Evolutionary conservation across 2,797 vertebrate genomes (phyloP), one percentile per base, ranked within the genome.

Genomic region (Xenops minutus): DNA sequence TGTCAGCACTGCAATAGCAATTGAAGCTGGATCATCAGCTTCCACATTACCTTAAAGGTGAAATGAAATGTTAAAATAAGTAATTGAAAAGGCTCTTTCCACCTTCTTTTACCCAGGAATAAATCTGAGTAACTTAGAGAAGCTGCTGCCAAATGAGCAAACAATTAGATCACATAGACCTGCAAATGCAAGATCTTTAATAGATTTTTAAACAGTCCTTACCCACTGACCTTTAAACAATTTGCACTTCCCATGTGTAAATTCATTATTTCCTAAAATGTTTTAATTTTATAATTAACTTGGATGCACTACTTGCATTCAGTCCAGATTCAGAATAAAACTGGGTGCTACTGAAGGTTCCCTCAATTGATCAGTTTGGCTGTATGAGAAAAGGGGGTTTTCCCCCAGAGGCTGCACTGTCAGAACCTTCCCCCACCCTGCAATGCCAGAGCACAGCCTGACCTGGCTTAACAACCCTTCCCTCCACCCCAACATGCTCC

Each of bases 261-360:
- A 94, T 93, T 90, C 85, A 93, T 94, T 93, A 83, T 84, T 95
- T 85, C 85, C 85, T 88, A 89, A 93, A 93, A 90, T 75, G 79
- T 68, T 96, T 96, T 95, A 68, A 82, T 85, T 96, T 36, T 36
- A 10, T 89, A 88, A 94, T 89, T 95, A 92, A 85, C 32, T 71
- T 32, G 29, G 48, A 68, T 22, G 43, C 21, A 37, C 17, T 64
- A 15, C 59, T 51, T 68, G 84, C 64, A 86, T 58, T 82, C 78
- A 46, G 1, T 36, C 56, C 54, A 48, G 36, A 56, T 10, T 73
- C 72, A 59, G 69, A 61, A 48, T 23, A n/a, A 64, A 78, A 10
- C 29, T 0, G 10, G n/a, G 22, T 1, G 8, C 30, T 34, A 19
- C 20, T 1, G 37, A 67, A 68, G 56, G 7, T 41, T 80, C 64